Evolutionary conservation across 2,797 vertebrate genomes (phyloP).

Genomic region (Gymnopithys bicolor): DNA sequence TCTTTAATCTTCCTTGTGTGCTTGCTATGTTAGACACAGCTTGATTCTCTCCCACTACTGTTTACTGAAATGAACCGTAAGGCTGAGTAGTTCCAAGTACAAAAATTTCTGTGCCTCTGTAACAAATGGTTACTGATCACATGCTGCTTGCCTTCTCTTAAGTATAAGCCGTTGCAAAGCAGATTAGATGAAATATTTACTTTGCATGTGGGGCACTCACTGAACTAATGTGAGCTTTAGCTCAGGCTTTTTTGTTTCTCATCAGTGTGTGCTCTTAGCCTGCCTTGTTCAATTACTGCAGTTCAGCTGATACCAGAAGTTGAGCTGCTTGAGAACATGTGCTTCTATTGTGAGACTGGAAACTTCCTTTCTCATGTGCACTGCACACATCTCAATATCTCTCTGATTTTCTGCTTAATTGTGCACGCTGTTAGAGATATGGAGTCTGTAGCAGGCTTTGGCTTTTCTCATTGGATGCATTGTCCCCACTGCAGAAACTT

Average conservation of each 20-base stretch:
- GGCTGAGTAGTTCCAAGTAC: not conserved
- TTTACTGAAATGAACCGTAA: not conserved
- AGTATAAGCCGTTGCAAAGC: not conserved
- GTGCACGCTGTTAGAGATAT: not conserved
- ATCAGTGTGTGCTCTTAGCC: not conserved
- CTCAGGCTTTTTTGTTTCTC: not conserved
- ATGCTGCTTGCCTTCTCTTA: not conserved
- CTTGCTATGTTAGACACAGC: not conserved
- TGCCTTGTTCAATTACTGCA: not conserved
- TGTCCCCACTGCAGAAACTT: not conserved
- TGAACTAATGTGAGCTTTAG: not conserved
- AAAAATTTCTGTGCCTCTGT: not conserved
- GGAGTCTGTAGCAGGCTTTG: not conserved
- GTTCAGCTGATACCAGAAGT: not conserved
- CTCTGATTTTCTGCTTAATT: not conserved
- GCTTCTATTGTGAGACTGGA: not conserved
- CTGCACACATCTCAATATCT: not conserved
- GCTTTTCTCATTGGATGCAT: not conserved
- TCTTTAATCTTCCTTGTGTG: not conserved
- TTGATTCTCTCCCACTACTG: not conserved
- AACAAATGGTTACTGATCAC: not conserved
- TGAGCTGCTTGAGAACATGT: not conserved
- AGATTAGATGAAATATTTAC: not conserved
- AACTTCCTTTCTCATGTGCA: not conserved
- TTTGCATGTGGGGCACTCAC: not conserved